A percentile compares a stretch with the other conserved stretches of the same genome.
Evolutionary conservation across 2,888 invertebrate species (phyloP).

Genomic region (Gibbula magus): DNA sequence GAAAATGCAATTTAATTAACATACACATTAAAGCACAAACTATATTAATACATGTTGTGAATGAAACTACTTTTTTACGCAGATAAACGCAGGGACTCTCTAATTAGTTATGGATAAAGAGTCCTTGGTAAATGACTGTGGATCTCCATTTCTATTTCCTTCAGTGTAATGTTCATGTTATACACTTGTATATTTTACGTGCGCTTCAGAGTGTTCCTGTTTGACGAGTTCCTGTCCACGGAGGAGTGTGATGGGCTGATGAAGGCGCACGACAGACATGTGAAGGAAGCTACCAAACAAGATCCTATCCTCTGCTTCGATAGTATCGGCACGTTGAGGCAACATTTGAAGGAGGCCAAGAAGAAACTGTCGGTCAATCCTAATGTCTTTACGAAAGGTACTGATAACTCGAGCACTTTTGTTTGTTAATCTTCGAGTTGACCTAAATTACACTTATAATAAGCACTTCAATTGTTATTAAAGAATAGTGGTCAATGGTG

Average conservation of each 20-base stretch:
- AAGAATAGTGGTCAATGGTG: too few species aligned
- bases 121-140: too few species aligned
- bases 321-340: constrained; percentile 60
- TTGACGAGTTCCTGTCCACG: constrained; percentile 69
- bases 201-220: constrained; percentile 62
- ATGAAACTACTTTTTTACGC: too few species aligned
- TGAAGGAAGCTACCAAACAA: constrained; percentile 50
- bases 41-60: too few species aligned
- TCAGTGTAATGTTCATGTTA: background rate
- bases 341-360: constrained; percentile 58
- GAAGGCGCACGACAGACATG: constrained; percentile 67
- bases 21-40: too few species aligned
- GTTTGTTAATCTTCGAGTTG: too few species aligned
- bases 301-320: constrained; percentile 72
- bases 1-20: background rate
- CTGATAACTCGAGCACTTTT: too few species aligned
- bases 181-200: background rate
- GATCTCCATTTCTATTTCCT: too few species aligned
- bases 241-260: constrained; percentile 69
- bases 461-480: too few species aligned
- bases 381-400: constrained; percentile 65
- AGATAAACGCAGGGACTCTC: too few species aligned
- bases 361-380: constrained; percentile 58
- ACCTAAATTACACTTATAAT: too few species aligned
- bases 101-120: too few species aligned